Conservation (phyloP, 2,113 vertebrate genomes). For the Pipra filicauda region DNA sequence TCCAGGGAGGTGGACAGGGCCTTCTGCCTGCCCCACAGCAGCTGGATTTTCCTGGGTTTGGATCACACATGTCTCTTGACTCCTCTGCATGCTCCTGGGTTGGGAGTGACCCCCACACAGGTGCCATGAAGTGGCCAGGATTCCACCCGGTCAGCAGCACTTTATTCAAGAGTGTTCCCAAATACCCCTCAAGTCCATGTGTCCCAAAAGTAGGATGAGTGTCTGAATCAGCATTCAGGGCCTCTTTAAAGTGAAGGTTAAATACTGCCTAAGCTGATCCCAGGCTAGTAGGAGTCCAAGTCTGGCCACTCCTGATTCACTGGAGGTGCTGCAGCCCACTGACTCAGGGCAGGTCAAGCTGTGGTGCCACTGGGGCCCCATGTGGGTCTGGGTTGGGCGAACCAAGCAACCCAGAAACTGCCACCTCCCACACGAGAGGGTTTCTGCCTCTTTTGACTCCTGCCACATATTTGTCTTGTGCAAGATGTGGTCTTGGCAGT, state of each 20-base stretch:
- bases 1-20: too few relatives aligned
- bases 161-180: background rate
- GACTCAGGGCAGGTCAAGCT: background rate
- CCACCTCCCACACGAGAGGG: background rate
- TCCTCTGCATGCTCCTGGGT: background rate
- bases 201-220: background rate
- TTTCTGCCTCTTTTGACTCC: background rate
- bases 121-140: background rate
- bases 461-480: background rate
- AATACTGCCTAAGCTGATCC: background rate
- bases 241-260: background rate
- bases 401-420: background rate
- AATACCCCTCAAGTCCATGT: background rate
- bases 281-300: background rate
- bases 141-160: background rate
- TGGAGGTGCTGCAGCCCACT: fast-evolving
- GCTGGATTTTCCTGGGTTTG: background rate
- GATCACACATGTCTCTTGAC: background rate
- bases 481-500: background rate
- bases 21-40: background rate
- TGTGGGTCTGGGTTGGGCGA: background rate
- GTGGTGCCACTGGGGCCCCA: fast-evolving
- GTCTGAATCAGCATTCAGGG: background rate
- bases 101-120: background rate
- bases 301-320: background rate